These are phyloP conservation scores for Mythimna pallens DNA, from an alignment of 2,888 invertebrate species.

Conservation along the genomic window DNA sequence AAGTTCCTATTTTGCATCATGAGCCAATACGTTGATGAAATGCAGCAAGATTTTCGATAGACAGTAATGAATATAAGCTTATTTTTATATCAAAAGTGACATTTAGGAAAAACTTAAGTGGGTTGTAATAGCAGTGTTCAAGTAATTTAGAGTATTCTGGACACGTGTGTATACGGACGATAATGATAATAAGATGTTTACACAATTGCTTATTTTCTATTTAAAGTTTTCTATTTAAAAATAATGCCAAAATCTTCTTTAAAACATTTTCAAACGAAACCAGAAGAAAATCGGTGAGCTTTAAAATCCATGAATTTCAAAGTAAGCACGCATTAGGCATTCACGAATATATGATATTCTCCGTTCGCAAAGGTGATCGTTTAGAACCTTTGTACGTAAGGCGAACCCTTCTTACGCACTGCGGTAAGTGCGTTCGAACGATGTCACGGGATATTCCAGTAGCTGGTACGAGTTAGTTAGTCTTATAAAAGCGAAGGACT, in stretches of 20 bases:
- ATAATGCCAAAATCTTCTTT: background rate
- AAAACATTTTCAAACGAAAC: conserved; percentile 12
- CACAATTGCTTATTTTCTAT: no score
- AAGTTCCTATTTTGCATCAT: conserved; percentile 32
- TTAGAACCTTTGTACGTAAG: conserved; percentile 66
- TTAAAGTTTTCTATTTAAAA: background rate
- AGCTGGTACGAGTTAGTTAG: conserved; percentile 11
- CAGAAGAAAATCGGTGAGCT: conserved; percentile 39
- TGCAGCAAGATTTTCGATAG: conserved; percentile 27
- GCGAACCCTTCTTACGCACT: conserved; percentile 71
- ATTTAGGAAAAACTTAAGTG: background rate
- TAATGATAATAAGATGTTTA: no score
- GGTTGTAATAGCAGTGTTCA: background rate
- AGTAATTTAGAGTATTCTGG: background rate
- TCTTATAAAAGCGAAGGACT: background rate
- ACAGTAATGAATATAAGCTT: conserved; percentile 17
- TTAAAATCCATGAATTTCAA: conserved; percentile 65
- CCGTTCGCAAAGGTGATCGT: conserved; percentile 67
- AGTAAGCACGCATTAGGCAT: conserved; percentile 54
- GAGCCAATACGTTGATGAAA: conserved; percentile 69
- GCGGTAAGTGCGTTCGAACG: conserved; percentile 63
- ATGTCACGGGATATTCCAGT: conserved; percentile 32
- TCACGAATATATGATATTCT: conserved; percentile 62
- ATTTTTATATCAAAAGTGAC: background rate
- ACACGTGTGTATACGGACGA: background rate